These are phyloP conservation scores for Apteryx owenii DNA, from an alignment of 2,113 vertebrate genomes.

Conservation along the genomic window DNA sequence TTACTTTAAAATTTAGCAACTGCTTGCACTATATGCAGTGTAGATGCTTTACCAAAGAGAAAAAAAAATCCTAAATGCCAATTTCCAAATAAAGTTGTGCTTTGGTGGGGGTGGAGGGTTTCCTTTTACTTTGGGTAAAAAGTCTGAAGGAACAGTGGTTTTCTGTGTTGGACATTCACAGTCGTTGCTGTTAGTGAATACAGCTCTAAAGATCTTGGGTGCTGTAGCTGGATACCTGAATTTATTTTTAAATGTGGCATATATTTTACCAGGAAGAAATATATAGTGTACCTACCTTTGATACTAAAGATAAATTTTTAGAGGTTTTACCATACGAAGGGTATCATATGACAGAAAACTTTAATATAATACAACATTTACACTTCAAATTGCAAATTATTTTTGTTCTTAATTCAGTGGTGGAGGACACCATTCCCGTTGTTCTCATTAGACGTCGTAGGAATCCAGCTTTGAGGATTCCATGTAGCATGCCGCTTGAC, in stretches of 20 bases:
- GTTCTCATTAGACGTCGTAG: rapidly evolving
- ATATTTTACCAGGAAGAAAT: not conserved
- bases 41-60: not conserved
- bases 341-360: not conserved
- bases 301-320: not conserved
- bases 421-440: not conserved
- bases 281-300: not conserved
- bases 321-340: not conserved
- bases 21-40: not conserved
- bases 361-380: not conserved
- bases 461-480: not conserved
- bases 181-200: not conserved
- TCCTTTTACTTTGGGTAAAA: not conserved
- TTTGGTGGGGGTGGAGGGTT: not conserved
- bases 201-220: not conserved
- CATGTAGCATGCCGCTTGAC: not conserved
- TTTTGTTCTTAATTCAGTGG: not conserved
- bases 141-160: not conserved
- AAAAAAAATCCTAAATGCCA: not conserved
- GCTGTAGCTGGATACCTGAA: not conserved
- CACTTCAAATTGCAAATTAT: not conserved
- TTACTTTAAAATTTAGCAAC: not conserved
- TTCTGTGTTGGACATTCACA: not conserved
- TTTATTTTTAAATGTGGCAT: not conserved
- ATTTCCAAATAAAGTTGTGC: not conserved